A percentile compares a stretch with the other conserved stretches of the same genome.
These are phyloP conservation scores for Augochlora pura DNA, from an alignment of 1,140 invertebrate genomes.

Conservation along the genomic window DNA sequence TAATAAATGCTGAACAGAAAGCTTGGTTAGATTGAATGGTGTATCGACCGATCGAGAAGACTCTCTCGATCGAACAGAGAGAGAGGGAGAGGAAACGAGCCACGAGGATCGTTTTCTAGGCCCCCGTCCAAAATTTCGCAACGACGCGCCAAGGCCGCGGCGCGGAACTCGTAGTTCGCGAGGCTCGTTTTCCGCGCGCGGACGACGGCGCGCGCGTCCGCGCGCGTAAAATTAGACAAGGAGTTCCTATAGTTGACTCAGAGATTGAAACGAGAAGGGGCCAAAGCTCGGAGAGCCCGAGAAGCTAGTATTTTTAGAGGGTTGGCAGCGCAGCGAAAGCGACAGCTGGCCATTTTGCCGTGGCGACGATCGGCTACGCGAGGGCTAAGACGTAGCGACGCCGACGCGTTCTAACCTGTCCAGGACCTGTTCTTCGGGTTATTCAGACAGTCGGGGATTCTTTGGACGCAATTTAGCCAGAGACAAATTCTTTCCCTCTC, in stretches of 20 bases:
- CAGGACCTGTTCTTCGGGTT: too few species aligned
- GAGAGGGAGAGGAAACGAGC: too few species aligned
- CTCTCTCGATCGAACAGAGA: too few species aligned
- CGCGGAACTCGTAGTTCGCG: too few species aligned
- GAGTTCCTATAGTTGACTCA: conserved; percentile 59
- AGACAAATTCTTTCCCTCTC: too few species aligned
- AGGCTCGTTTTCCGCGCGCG: conserved; percentile 16
- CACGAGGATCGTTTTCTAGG: not conserved
- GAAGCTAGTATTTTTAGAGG: conserved; percentile 62
- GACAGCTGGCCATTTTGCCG: conserved; percentile 58
- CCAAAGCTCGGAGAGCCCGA: conserved; percentile 5
- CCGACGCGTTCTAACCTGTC: too few species aligned
- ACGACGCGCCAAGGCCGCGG: conserved; percentile 40
- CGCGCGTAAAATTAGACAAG: conserved; percentile 60
- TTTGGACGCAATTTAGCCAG: too few species aligned
- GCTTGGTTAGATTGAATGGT: too few species aligned
- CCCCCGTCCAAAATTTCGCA: conserved; percentile 46
- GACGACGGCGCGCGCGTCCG: conserved; percentile 51
- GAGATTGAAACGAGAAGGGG: conserved; percentile 26
- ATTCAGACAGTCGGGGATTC: too few species aligned
- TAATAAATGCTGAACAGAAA: too few species aligned
- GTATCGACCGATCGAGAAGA: too few species aligned
- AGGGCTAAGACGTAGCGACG: too few species aligned
- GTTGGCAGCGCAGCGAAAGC: conserved; percentile 52
- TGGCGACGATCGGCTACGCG: conserved; percentile 36